Base-by-base conservation (phyloP, 2,888 invertebrate genomes). In the Brachylomia viminalis region DNA sequence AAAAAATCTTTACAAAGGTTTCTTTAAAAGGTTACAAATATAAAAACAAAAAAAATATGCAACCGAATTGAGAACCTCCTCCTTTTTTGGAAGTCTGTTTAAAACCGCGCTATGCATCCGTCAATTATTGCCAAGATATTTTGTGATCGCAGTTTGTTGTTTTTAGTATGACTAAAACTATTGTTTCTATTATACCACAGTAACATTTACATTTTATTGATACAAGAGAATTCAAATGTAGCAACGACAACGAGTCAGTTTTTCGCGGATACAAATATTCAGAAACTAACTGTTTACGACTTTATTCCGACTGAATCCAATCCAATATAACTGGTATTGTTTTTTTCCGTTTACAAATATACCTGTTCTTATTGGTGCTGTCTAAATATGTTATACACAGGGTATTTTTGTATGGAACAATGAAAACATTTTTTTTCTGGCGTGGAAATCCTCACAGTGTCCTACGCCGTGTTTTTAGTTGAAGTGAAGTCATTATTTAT, bases 211-310 rank as follows among this genome's bases (percentile, higher is more conserved):
- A 64, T 56, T 27, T 1, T 20, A 30, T n/a, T 17, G 20, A 52
- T 15, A 17, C 15, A 17, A 33, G 11, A 52, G 8, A 42, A 30
- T 42, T 42, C 8, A 52, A 27, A 42, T 3, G 7, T 45, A 5
- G 5, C 20, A 33, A 42, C n/a, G 20, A 17, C 17, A 1, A 13
- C n/a, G 17, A 65, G 27, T 15, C 64, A 30, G 30, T 42, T 54
- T 80, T 75, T 61, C 20, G 54, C 33, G 27, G 23, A 61, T 47
- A 75, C 33, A 61, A 38, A 75, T 61, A 66, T 66, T 80, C 47
- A 47, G 11, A 33, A 79, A 65, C 30, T 64, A 66, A 78, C 64
- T 59, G 59, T 61, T 79, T 66, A 79, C 54, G 42, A 56, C 42
- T 42, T 20, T 23, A 33, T 23, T 20, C 13, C 33, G 20, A 81